Conservation (phyloP, 2,888 invertebrate species). For the Chironomus tentans region DNA sequence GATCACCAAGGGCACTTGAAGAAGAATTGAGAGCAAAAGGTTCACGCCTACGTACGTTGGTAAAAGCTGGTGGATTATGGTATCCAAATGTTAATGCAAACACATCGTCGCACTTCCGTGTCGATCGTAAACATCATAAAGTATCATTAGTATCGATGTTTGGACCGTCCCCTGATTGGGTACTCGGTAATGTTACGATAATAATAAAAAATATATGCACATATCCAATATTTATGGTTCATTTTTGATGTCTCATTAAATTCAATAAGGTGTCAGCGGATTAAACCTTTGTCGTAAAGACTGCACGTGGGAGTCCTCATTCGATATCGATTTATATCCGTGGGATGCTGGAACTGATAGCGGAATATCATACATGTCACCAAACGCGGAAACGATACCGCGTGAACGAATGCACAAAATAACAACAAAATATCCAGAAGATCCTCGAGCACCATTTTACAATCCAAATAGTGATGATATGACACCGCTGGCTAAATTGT, state of each 20-base stretch:
- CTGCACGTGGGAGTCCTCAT: slow-evolving; percentile 83
- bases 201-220: slow-evolving; percentile 43
- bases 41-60: slow-evolving; percentile 65
- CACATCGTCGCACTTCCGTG: slow-evolving; percentile 71
- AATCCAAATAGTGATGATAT: slow-evolving; percentile 58
- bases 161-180: slow-evolving; percentile 43
- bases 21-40: slow-evolving; percentile 80
- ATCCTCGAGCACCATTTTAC: slow-evolving; percentile 88
- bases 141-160: slow-evolving; percentile 84
- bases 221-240: slow-evolving; percentile 97
- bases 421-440: slow-evolving; percentile 83
- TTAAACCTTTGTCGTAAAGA: slow-evolving; percentile 79
- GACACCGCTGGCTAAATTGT: slow-evolving; percentile 75
- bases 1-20: slow-evolving; percentile 79
- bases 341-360: slow-evolving; percentile 95
- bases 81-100: slow-evolving; percentile 79
- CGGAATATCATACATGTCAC: slow-evolving; percentile 85
- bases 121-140: slow-evolving; percentile 74
- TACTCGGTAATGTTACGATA: neutral
- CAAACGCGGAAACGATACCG: slow-evolving; percentile 65
- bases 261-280: slow-evolving; percentile 61
- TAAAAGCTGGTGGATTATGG: slow-evolving; percentile 84
- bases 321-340: slow-evolving; percentile 77
- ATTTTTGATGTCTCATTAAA: neutral
- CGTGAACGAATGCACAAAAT: slow-evolving; percentile 81